Evolutionary conservation across 2,113 vertebrate species (phyloP).

Genomic region (Ancistrus triradiatus): DNA sequence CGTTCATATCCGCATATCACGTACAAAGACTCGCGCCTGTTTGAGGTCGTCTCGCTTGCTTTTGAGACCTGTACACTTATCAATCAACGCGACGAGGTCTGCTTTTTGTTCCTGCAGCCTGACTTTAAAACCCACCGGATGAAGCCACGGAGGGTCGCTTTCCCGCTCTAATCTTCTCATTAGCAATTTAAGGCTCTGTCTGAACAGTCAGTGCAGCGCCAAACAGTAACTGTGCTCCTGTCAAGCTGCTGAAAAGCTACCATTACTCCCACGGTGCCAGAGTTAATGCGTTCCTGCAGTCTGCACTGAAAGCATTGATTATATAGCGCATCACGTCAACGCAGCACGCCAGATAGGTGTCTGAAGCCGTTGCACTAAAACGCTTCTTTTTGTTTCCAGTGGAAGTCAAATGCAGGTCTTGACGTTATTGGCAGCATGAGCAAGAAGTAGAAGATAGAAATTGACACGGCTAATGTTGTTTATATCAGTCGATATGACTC

Average conservation of each 20-base stretch:
- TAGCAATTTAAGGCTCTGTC: slow-evolving; percentile 5
- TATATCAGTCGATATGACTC: slow-evolving; percentile 8
- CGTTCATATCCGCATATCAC: too few relatives aligned
- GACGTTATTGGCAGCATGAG: not conserved
- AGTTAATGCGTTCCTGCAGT: slow-evolving; percentile 10
- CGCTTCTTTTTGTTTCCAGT: not conserved
- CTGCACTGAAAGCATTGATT: slow-evolving; percentile 19
- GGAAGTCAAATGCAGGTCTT: not conserved
- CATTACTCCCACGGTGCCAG: slow-evolving; percentile 31
- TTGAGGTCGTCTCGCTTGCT: too few relatives aligned
- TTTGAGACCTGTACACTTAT: too few relatives aligned
- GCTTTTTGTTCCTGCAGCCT: not conserved
- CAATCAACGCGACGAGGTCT: too few relatives aligned
- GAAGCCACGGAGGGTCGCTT: not conserved
- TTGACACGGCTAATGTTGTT: slow-evolving; percentile 7
- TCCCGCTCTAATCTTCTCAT: not conserved
- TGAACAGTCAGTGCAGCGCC: slow-evolving; percentile 2
- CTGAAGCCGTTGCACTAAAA: not conserved
- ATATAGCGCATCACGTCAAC: not conserved
- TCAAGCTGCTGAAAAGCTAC: slow-evolving; percentile 25
- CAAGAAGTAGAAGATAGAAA: not conserved
- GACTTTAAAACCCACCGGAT: not conserved
- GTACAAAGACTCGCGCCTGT: too few relatives aligned
- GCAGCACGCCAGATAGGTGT: too few relatives aligned
- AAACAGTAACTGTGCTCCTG: slow-evolving; percentile 25